Base-by-base conservation (phyloP, 1,140 invertebrate genomes). In the Drosophila erecta region DNA sequence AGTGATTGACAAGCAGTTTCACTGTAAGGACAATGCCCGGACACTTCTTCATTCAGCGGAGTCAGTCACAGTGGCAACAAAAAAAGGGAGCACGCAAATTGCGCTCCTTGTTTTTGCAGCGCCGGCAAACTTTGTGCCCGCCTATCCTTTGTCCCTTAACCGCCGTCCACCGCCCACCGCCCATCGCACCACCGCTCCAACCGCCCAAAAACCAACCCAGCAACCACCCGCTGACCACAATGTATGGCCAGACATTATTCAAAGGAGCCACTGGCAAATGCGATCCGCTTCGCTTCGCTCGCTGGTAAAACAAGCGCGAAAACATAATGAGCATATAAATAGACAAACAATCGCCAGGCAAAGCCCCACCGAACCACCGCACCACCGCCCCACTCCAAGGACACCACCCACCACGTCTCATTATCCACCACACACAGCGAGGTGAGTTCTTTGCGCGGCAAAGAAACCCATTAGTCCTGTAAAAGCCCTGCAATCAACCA, bases 301-400 rank as follows among this genome's bases (percentile, higher is more conserved):
- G 66, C 62, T 84, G 70, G 76, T 83, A 75, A 83, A 84, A 84
- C 79, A 83, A 79, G 79, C 80, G 80, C 80, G 80, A 83, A 83
- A 83, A 83, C 79, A 84, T 83, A 83, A 83, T 83, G 79, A 83
- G 80, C 76, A 79, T 84, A 84, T 84, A 75, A 79, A 84, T 83
- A 84, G 79, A 79, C 79, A 79, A 84, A 83, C 79, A 75, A 83
- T 83, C 79, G 65, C 58, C 62, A 49, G 35, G 22, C 61, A 60
- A 43, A 53, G 49, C 24, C 11, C 43, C 43, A 24, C 15, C 33
- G 59, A 53, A 61, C 14, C 10, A 40, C 53, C 15, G 22, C 22
- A 24, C 22, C 22, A 24, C 22, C 3, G 3, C 24, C 22, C 35
- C 20, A 5, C 53, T 38, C 1, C 47, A 54, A 8, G 5, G 20